phyloP scores from a whole-genome alignment of 2,888 invertebrate genomes.

The Apeira syringaria region DNA sequence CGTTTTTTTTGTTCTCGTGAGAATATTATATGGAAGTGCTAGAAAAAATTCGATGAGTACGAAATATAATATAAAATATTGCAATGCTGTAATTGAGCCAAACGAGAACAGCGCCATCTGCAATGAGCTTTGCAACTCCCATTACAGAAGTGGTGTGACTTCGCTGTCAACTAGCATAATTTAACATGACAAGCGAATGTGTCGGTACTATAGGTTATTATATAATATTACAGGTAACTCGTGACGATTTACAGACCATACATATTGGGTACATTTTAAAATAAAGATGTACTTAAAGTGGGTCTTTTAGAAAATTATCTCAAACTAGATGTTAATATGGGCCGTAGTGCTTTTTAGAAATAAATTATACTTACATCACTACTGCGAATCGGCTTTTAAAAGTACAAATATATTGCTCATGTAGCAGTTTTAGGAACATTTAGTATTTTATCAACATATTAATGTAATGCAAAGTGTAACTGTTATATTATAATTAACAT shows the following conservation, averaged over 20 bases:
- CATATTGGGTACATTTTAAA: slow-evolving; percentile 41
- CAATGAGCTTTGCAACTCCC: no score
- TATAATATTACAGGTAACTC: slow-evolving; percentile 26
- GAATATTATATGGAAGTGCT: no score
- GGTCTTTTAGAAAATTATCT: slow-evolving; percentile 59
- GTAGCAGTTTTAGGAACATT: slow-evolving; percentile 67
- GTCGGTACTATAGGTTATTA: slow-evolving; percentile 38
- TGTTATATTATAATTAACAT: slow-evolving; percentile 45
- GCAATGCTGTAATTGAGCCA: no score
- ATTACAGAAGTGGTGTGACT: no score
- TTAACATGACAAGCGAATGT: slow-evolving; percentile 58
- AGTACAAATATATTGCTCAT: slow-evolving; percentile 81
- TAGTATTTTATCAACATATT: slow-evolving; percentile 51
- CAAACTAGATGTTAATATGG: slow-evolving; percentile 59
- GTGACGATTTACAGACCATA: slow-evolving; percentile 41
- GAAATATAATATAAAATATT: no score
- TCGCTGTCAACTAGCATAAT: slow-evolving; percentile 41
- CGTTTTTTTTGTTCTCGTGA: no score
- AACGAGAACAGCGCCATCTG: no score
- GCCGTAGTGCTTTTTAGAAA: slow-evolving; percentile 47
- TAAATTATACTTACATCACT: slow-evolving; percentile 43
- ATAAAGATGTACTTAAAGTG: slow-evolving; percentile 53
- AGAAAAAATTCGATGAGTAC: no score
- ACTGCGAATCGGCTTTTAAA: slow-evolving; percentile 52
- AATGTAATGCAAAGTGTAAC: slow-evolving; percentile 50